Percentiles rank a stretch among this genome's conserved stretches.
Evolutionary conservation across 2,888 invertebrate genomes (phyloP).

Genomic region (Osmoderma eremita): DNA sequence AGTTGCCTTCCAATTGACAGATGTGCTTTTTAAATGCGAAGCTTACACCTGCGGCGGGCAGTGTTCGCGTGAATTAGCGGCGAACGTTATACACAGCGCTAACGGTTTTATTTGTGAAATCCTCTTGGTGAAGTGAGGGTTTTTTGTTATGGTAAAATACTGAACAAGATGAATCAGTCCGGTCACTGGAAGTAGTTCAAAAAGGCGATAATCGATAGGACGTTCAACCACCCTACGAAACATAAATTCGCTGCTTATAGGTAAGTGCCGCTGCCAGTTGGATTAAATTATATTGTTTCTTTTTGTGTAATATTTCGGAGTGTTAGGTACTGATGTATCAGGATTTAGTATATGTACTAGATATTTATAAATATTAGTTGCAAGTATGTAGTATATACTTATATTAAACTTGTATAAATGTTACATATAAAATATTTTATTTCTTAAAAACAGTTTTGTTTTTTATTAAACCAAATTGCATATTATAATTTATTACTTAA

Average conservation of each 20-base stretch:
- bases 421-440: no score
- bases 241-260: background rate
- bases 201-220: background rate
- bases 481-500: no score
- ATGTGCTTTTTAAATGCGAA: slow-evolving; percentile 28
- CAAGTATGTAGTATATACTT: no score
- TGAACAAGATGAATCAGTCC: background rate
- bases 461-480: no score
- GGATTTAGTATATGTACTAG: no score
- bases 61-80: slow-evolving; percentile 1
- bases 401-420: no score
- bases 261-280: background rate
- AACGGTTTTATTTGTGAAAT: slow-evolving; percentile 13
- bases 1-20: slow-evolving; percentile 23
- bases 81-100: background rate
- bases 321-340: background rate
- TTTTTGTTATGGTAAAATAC: background rate
- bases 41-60: slow-evolving; percentile 19
- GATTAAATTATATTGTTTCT: background rate
- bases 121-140: background rate
- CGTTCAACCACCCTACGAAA: background rate
- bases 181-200: background rate
- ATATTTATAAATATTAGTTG: no score
- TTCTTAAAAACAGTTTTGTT: no score
- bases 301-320: background rate